These are phyloP conservation scores for Simalia tracyae DNA, from an alignment of 2,797 vertebrate species.

Conservation along the genomic window DNA sequence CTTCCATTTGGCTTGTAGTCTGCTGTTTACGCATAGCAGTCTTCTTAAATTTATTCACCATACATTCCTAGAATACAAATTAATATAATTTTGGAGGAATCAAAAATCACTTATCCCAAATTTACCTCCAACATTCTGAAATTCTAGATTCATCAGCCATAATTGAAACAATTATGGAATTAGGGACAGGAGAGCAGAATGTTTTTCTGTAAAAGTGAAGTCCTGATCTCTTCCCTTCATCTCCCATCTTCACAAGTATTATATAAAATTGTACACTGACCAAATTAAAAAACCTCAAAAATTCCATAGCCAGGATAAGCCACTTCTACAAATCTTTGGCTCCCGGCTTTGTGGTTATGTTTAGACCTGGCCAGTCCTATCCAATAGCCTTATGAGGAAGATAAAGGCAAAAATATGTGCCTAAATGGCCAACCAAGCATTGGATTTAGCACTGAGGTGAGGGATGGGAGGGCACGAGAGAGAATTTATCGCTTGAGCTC, in stretches of 20 bases:
- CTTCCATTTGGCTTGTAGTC: conserved; percentile 75
- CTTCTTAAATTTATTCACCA: conserved; percentile 87
- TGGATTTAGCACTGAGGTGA: background rate
- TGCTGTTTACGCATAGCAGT: conserved; percentile 81
- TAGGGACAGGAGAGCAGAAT: background rate
- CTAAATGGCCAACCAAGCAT: background rate
- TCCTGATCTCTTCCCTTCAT: background rate
- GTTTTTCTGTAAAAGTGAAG: background rate
- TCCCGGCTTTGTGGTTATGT: background rate
- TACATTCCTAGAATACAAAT: conserved; percentile 77
- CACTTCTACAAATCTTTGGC: background rate
- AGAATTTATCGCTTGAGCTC: background rate
- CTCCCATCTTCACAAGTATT: background rate
- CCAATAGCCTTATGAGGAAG: background rate
- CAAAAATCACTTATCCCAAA: background rate
- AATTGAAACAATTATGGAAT: background rate
- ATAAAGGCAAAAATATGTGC: background rate
- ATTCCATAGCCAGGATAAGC: background rate
- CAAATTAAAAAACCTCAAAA: background rate
- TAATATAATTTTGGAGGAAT: background rate
- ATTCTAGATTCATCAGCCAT: background rate
- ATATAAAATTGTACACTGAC: background rate
- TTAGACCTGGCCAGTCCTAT: background rate
- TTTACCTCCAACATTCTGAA: background rate
- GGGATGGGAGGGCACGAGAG: background rate